These are phyloP conservation scores for Drusus annulatus DNA, from an alignment of 1,140 invertebrate genomes.

Conservation along the genomic window DNA sequence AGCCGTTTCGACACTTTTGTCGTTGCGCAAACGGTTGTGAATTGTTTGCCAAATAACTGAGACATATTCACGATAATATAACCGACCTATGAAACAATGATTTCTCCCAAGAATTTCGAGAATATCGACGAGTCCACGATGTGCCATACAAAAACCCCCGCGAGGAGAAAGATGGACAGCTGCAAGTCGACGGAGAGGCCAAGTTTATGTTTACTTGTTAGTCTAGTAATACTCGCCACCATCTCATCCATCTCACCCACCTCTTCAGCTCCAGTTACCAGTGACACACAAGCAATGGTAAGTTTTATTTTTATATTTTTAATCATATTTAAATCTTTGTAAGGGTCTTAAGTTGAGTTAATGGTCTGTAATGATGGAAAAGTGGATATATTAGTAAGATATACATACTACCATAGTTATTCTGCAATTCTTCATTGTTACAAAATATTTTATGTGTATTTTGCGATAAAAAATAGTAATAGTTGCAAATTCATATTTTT, in stretches of 20 bases:
- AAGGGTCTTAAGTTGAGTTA: no score
- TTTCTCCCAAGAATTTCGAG: neutral
- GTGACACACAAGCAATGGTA: constrained; percentile 37
- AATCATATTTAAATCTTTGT: neutral
- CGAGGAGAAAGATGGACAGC: constrained; percentile 2
- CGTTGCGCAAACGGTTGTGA: neutral
- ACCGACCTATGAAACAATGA: neutral
- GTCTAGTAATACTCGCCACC: neutral
- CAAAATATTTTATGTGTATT: no score
- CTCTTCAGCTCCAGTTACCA: constrained; percentile 13
- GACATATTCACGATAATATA: neutral
- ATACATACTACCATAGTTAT: no score
- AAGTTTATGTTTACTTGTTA: neutral
- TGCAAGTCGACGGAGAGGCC: neutral
- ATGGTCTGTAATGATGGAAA: no score
- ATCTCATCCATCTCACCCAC: neutral
- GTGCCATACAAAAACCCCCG: neutral
- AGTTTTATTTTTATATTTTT: neutral
- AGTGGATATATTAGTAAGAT: no score
- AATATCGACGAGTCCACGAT: neutral
- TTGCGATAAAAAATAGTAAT: no score
- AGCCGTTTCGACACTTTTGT: neutral
- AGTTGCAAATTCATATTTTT: no score
- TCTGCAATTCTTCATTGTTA: no score
- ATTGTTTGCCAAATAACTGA: neutral